phyloP scores from a whole-genome alignment of 2,888 invertebrate genomes.

The Phrixothrix hirtus region DNA sequence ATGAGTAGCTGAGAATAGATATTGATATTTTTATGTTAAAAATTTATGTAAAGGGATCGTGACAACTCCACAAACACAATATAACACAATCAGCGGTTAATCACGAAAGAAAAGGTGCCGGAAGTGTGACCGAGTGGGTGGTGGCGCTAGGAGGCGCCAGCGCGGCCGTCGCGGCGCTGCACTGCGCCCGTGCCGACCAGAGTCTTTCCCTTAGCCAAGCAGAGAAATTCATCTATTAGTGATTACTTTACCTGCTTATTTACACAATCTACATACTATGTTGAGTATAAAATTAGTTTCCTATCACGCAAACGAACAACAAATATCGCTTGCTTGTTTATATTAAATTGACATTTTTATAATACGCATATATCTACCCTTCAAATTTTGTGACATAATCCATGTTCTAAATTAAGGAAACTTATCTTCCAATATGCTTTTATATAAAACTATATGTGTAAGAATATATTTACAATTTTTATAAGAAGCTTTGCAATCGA shows the following conservation, averaged over 20 bases:
- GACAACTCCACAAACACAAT: slow-evolving; percentile 28
- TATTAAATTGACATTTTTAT: too few species aligned
- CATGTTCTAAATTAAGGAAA: too few species aligned
- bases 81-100: slow-evolving; percentile 41
- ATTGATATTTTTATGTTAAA: slow-evolving; percentile 16
- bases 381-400: too few species aligned
- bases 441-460: too few species aligned
- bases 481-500: too few species aligned
- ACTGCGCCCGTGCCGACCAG: slow-evolving; percentile 43
- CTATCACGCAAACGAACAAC: slow-evolving; percentile 30
- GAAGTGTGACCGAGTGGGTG: slow-evolving; percentile 44
- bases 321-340: too few species aligned
- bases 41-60: slow-evolving; percentile 21
- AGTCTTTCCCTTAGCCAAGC: slow-evolving; percentile 26
- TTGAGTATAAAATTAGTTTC: slow-evolving; percentile 22
- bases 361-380: too few species aligned
- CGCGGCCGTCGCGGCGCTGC: slow-evolving; percentile 51
- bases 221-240: slow-evolving; percentile 28
- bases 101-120: slow-evolving; percentile 46
- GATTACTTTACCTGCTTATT: slow-evolving; percentile 28
- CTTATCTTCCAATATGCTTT: too few species aligned
- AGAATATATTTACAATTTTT: too few species aligned
- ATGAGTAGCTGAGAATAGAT: slow-evolving; percentile 4
- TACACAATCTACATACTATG: slow-evolving; percentile 24
- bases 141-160: slow-evolving; percentile 52